Conservation (phyloP, 2,888 invertebrate species). For the Sphecodes monilicornis region DNA sequence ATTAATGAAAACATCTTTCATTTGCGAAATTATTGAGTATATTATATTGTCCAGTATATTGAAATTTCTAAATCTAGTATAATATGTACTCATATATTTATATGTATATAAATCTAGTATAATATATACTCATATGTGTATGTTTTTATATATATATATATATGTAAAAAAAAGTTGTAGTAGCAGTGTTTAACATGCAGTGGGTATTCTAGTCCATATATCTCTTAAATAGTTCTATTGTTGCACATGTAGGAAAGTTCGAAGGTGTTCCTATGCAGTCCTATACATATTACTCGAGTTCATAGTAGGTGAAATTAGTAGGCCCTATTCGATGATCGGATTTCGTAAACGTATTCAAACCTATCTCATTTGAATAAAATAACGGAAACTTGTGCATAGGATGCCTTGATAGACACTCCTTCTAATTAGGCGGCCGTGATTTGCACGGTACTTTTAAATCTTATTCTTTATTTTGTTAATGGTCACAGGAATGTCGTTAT, state of each 20-base stretch:
- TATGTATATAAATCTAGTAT: not conserved
- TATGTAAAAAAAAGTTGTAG: conserved; percentile 11
- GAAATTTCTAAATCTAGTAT: not conserved
- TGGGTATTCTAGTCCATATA: conserved; percentile 70
- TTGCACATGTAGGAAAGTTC: conserved; percentile 66
- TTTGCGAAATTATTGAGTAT: not conserved
- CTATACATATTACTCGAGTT: conserved; percentile 23
- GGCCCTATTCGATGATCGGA: conserved; percentile 36
- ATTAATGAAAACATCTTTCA: not conserved
- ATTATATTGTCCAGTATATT: not conserved
- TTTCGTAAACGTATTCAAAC: not conserved
- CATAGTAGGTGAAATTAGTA: conserved; percentile 23
- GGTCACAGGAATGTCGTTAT: conserved; percentile 71
- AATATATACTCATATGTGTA: not conserved
- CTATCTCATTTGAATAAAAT: not conserved
- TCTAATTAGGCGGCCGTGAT: conserved; percentile 72
- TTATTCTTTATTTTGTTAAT: conserved; percentile 52
- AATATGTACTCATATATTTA: not conserved
- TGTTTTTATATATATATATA: not conserved
- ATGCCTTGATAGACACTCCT: conserved; percentile 54
- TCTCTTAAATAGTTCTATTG: conserved; percentile 59
- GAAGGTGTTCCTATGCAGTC: conserved; percentile 64
- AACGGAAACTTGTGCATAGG: conserved; percentile 52
- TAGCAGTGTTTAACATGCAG: conserved; percentile 76
- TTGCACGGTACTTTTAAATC: conserved; percentile 71